Percentiles rank a stretch among this genome's conserved stretches.
These are phyloP conservation scores for Felis chaus DNA, from an alignment of 2,113 vertebrate species.

Conservation along the genomic window DNA sequence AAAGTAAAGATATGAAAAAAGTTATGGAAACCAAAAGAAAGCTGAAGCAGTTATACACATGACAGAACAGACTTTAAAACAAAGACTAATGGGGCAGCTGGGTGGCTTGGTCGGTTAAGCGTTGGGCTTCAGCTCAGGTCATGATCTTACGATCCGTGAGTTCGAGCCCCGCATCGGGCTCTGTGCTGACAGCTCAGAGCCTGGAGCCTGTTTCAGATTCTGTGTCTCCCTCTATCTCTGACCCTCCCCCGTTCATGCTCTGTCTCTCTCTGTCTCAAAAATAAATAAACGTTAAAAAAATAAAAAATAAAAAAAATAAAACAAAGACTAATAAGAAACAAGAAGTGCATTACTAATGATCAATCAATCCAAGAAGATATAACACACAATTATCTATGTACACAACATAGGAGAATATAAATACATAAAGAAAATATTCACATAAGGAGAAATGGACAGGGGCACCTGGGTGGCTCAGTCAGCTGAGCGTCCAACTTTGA, in stretches of 20 bases:
- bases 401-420: neutral
- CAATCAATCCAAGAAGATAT: neutral
- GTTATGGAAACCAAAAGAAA: neutral
- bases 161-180: too few relatives aligned
- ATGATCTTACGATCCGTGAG: too few relatives aligned
- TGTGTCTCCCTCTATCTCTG: too few relatives aligned
- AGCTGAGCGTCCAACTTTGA: too few relatives aligned
- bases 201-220: too few relatives aligned
- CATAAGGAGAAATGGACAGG: neutral
- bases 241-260: too few relatives aligned
- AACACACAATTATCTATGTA: neutral
- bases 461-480: too few relatives aligned
- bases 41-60: neutral
- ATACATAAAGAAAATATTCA: neutral
- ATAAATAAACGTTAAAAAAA: too few relatives aligned
- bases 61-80: neutral
- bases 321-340: neutral
- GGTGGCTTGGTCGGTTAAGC: too few relatives aligned
- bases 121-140: too few relatives aligned
- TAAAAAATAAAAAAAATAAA: neutral
- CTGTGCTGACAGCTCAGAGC: too few relatives aligned
- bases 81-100: neutral
- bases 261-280: too few relatives aligned
- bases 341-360: neutral
- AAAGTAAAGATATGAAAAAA: neutral